phyloP scores from a whole-genome alignment of 2,113 vertebrate species.

The Butorides virescens region DNA sequence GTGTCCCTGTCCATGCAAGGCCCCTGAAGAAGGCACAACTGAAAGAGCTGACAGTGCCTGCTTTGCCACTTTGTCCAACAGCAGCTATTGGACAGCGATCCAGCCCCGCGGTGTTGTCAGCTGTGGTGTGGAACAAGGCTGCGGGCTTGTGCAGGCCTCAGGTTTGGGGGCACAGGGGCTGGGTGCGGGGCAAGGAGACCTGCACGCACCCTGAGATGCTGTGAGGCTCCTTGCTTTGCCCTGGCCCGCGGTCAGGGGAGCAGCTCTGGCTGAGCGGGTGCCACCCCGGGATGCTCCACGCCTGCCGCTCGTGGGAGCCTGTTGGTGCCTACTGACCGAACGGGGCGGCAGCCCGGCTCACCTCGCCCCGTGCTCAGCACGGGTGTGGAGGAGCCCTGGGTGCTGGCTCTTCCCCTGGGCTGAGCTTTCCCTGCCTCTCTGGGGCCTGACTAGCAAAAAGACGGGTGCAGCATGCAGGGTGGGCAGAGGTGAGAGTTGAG shows the following conservation, averaged over 20 bases:
- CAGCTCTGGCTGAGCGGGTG: background rate
- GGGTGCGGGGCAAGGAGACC: background rate
- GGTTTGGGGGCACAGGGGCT: background rate
- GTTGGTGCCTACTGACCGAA: background rate
- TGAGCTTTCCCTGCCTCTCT: background rate
- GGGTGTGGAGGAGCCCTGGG: background rate
- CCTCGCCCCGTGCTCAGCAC: fast-evolving
- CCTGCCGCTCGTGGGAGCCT: fast-evolving
- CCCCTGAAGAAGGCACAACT: background rate
- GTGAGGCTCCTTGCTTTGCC: background rate
- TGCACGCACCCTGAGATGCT: background rate
- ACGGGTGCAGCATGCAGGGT: background rate
- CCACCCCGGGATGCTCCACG: background rate
- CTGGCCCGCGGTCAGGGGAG: fast-evolving
- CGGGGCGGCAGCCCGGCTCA: background rate
- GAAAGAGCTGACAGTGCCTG: background rate
- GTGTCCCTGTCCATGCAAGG: fast-evolving
- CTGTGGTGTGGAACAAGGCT: background rate
- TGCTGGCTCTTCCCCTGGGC: background rate
- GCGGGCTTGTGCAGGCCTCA: fast-evolving
- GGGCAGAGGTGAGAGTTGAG: background rate
- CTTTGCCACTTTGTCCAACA: background rate
- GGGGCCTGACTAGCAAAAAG: no score
- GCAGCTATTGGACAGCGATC: background rate
- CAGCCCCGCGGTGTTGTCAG: background rate